phyloP scores from a whole-genome alignment of 2,797 vertebrate genomes.

The Rhincodon typus region DNA sequence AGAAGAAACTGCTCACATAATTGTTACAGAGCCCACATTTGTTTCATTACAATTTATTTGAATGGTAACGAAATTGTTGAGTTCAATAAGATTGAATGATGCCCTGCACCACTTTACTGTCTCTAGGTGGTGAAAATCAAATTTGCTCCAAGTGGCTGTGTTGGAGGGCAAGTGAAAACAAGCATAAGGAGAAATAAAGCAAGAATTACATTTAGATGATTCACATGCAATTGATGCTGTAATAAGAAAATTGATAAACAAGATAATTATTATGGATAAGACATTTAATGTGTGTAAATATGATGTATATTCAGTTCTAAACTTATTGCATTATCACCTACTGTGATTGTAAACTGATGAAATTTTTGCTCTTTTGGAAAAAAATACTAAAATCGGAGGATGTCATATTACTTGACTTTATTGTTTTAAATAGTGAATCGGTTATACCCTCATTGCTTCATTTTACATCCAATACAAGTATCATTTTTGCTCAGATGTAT shows the following conservation, averaged over 20 bases:
- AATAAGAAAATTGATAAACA: not conserved
- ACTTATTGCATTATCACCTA: conserved; percentile 36
- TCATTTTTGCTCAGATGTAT: conserved; percentile 40
- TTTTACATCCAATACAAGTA: conserved; percentile 52
- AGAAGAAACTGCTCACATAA: too few species aligned
- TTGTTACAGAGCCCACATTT: not conserved
- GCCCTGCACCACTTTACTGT: not conserved
- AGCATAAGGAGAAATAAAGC: not conserved
- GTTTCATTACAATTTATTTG: not conserved
- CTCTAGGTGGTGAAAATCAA: not conserved
- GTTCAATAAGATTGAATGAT: not conserved
- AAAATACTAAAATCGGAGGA: not conserved
- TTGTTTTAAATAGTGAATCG: conserved; percentile 51
- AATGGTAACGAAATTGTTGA: not conserved
- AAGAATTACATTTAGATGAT: not conserved
- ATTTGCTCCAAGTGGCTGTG: not conserved
- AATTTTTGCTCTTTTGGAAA: not conserved
- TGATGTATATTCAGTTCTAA: not conserved
- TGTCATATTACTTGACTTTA: conserved; percentile 34
- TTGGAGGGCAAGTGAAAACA: not conserved
- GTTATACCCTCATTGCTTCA: conserved; percentile 54
- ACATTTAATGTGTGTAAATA: too few species aligned
- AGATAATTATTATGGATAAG: too few species aligned
- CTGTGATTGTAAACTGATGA: conserved; percentile 30
- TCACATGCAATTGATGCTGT: not conserved